Base-by-base conservation (phyloP, 2,113 vertebrate genomes). In the Aleadryas rufinucha region DNA sequence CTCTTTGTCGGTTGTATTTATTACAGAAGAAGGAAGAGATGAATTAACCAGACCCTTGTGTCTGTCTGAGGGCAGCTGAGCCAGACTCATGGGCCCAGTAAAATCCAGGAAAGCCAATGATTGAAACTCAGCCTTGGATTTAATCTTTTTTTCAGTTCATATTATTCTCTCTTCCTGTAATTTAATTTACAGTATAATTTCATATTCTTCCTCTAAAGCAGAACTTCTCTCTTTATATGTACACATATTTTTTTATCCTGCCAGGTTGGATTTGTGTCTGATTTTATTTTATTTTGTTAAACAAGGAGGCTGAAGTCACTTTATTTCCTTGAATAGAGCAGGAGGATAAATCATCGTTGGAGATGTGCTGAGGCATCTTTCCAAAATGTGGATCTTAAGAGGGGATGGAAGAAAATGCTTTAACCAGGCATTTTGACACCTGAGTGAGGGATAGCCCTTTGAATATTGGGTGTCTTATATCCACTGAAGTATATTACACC, bases 171-270 rank as follows among this genome's bases (percentile, higher is more conserved):
- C 57, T 75, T 84, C 39, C 23, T 65, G 49, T 95, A 91, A 96
- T 92, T 95, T 93, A 97, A 97, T 97, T 97, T 95, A 96, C 84
- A 85, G 41, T 33, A 37, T 96, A 97, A 97, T 97, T 97, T 97
- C 70, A 84, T 92, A 93, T 93, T 94, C 70, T 85, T 81, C 59
- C 82, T 97, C 95, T 94, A 97, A 97, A 97, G 95, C 95, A 91
- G 89, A 94, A 80, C 63, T 88, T 96, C 77, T 97, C 93, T 93
- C 92, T 95, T 97, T 96, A 95, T 87, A 87, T 90, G 92, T 94
- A 93, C 94, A 81, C 92, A 90, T 54, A 74, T 84, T 91, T 90
- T 95, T 96, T 96, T 84, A 78, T n/a, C 33, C 95, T 97, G 94
- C 80, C 96, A 93, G 78, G 92, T 75, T 90, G 84, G 84, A 88